Percentiles rank a stretch among this genome's conserved stretches.
These are phyloP conservation scores for Sarcophilus harrisii DNA, from an alignment of 2,797 vertebrate genomes.

Conservation along the genomic window DNA sequence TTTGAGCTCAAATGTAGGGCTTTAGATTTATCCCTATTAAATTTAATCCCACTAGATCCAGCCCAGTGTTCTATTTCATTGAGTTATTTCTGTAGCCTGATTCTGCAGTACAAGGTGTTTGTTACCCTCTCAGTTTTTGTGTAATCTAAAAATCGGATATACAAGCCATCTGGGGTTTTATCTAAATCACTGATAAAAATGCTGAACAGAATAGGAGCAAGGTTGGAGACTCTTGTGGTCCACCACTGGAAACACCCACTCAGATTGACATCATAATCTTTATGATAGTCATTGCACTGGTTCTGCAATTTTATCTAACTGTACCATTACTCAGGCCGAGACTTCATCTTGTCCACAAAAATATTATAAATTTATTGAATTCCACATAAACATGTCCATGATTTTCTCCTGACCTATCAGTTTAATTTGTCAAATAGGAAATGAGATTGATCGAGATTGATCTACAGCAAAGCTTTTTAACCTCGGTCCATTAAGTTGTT, in stretches of 20 bases:
- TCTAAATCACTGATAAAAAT: background rate
- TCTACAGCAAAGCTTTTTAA: background rate
- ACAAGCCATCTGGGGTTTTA: background rate
- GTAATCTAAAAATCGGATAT: background rate
- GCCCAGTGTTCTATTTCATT: background rate
- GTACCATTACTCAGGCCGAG: background rate
- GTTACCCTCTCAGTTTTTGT: background rate
- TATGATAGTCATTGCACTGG: background rate
- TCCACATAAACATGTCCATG: background rate
- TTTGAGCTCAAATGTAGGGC: background rate
- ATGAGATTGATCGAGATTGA: background rate
- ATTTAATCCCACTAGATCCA: background rate
- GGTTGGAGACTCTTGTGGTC: background rate
- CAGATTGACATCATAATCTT: background rate
- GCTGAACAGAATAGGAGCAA: background rate
- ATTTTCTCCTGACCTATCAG: background rate
- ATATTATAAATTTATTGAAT: background rate
- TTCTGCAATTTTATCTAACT: background rate
- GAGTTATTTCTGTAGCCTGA: background rate
- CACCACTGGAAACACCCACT: background rate
- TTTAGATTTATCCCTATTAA: background rate
- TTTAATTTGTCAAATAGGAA: background rate
- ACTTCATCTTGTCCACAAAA: background rate
- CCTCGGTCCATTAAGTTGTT: background rate
- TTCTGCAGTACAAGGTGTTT: background rate